Evolutionary conservation across 2,888 invertebrate genomes (phyloP), one percentile per base, ranked within the genome.

Genomic region (Agapetus fuscipes): DNA sequence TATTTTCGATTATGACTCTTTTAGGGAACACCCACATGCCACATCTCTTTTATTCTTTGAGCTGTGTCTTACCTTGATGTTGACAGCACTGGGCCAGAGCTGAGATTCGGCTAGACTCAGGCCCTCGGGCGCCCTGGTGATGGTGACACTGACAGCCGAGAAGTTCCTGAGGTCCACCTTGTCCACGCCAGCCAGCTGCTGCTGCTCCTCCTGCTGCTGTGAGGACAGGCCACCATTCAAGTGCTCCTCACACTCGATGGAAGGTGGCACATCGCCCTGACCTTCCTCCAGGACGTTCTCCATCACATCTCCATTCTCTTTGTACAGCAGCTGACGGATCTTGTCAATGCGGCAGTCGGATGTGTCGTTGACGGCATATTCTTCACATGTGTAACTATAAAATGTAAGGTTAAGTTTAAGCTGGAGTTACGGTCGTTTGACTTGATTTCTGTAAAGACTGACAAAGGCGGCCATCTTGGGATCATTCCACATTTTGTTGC

Each of bases 331-430:
- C 56, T 69, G 69, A 29, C 79, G 68, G 53, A 78, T 62, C 59
- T 71, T 72, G 52, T 72, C 68, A 55, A 79, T 67, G 48, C 60
- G 61, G 29, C 66, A 64, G 49, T 67, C 61, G 49, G 71, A 66
- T 27, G 77, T 71, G 56, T 84, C 83, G 61, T 83, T 83, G 50
- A 76, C 74, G 36, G 83, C 76, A 67, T 80, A 85, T 52, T 85
- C 85, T 61, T 86, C 83, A 66, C 86, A 86, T 57, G 72, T 71
- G 57, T 85, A 85, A 61, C 84, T 84, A 65, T 48, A 44, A 37
- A 34, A 29, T 17, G 13, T 20, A 37, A 16, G 15, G 29, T 20
- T 20, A 20, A n/a, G n/a, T n/a, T n/a, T n/a, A n/a, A n/a, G n/a
- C n/a, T n/a, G n/a, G n/a, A n/a, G n/a, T n/a, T n/a, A n/a, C n/a